Conservation (phyloP, 1,140 invertebrate genomes). For the Bombus breviceps region DNA sequence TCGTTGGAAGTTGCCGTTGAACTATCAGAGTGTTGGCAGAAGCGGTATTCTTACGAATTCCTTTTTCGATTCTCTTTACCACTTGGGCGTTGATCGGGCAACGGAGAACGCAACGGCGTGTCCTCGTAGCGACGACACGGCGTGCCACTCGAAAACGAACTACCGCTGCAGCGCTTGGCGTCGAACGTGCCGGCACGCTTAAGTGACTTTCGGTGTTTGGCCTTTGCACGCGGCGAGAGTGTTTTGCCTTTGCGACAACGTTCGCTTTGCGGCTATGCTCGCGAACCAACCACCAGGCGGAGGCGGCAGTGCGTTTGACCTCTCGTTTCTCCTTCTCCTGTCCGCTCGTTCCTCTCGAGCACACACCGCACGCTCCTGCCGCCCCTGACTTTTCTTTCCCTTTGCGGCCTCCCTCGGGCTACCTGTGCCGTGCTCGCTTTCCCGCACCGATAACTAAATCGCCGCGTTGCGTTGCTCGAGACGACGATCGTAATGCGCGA, state of each 20-base stretch:
- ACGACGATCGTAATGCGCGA: neutral
- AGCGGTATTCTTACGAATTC: constrained; percentile 33
- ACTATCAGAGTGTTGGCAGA: neutral
- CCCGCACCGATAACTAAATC: constrained; percentile 74
- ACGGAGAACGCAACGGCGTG: constrained; percentile 58
- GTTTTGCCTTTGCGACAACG: constrained; percentile 69
- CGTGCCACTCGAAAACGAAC: constrained; percentile 61
- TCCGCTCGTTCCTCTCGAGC: constrained; percentile 12
- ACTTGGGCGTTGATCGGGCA: constrained; percentile 45
- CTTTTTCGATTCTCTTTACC: constrained; percentile 30
- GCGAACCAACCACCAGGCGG: constrained; percentile 48
- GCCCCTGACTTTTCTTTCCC: neutral
- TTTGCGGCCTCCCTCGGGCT: neutral
- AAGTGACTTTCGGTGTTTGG: constrained; percentile 82
- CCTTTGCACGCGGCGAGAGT: constrained; percentile 66
- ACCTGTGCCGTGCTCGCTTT: neutral
- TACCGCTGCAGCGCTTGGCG: constrained; percentile 28
- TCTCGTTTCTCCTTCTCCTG: neutral
- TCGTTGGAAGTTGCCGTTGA: neutral
- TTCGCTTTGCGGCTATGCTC: constrained; percentile 54
- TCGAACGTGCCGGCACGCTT: constrained; percentile 71
- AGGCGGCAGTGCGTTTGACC: constrained; percentile 49
- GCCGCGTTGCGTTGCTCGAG: constrained; percentile 29
- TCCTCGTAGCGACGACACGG: constrained; percentile 59
- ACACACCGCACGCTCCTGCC: neutral